These are phyloP conservation scores for Nemapogon koenigi DNA, from an alignment of 2,888 invertebrate species.

Conservation along the genomic window DNA sequence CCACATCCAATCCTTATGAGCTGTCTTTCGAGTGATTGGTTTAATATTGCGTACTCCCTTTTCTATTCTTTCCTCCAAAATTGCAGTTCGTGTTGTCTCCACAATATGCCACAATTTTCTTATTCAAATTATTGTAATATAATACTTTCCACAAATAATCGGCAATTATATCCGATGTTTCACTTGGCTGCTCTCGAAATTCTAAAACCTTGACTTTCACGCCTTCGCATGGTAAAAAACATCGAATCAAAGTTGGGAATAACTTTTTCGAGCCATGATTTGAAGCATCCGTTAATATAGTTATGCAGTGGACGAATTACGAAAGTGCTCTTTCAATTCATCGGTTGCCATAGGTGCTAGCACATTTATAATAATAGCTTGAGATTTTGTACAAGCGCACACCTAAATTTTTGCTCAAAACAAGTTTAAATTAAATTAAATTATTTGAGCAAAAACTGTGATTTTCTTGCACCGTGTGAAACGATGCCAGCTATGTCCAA, in stretches of 20 bases:
- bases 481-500: no score
- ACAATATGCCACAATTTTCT: slow-evolving; percentile 21
- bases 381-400: slow-evolving; percentile 21
- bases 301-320: slow-evolving; percentile 19
- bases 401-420: slow-evolving; percentile 24
- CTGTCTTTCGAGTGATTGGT: slow-evolving; percentile 15
- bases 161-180: slow-evolving; percentile 20
- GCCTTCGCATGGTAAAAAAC: slow-evolving; percentile 20
- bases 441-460: slow-evolving; percentile 16
- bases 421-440: slow-evolving; percentile 20
- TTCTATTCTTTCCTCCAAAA: slow-evolving; percentile 18
- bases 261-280: slow-evolving; percentile 25
- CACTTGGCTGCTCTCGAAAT: slow-evolving; percentile 19
- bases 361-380: slow-evolving; percentile 23
- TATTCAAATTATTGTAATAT: slow-evolving; percentile 22
- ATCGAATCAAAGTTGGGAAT: slow-evolving; percentile 21
- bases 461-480: no score
- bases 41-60: slow-evolving; percentile 18
- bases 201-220: slow-evolving; percentile 22
- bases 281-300: slow-evolving; percentile 24
- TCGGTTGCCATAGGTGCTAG: slow-evolving; percentile 18
- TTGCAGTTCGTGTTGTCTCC: slow-evolving; percentile 21
- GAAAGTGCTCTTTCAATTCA: slow-evolving; percentile 21
- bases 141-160: slow-evolving; percentile 22
- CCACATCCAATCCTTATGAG: slow-evolving; percentile 20